phyloP scores from a whole-genome alignment of 2,888 invertebrate genomes.

The Synanthedon formicaeformis region DNA sequence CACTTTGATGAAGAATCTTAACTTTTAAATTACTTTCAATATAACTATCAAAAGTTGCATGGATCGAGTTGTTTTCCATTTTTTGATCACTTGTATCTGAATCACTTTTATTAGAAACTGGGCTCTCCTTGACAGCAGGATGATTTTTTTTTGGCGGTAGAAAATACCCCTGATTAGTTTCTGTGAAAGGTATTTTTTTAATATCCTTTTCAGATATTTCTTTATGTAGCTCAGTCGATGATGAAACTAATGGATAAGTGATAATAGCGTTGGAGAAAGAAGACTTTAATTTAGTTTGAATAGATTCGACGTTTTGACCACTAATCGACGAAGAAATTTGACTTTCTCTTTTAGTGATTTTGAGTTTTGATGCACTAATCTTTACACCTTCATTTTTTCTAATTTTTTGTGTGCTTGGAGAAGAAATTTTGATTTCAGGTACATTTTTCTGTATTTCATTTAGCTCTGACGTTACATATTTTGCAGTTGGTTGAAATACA shows the following conservation, averaged over 20 bases:
- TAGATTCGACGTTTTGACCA: conserved; percentile 13
- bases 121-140: too few relatives aligned
- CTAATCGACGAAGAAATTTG: conserved; percentile 15
- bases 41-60: too few relatives aligned
- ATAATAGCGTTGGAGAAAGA: conserved; percentile 32
- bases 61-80: too few relatives aligned
- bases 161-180: conserved; percentile 19
- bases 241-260: conserved; percentile 33
- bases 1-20: too few relatives aligned
- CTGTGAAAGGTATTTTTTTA: conserved; percentile 8
- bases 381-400: neutral
- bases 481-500: conserved; percentile 23
- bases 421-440: neutral
- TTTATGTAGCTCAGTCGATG: conserved; percentile 15
- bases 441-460: neutral
- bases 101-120: too few relatives aligned
- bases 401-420: neutral
- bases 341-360: conserved; percentile 1
- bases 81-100: too few relatives aligned
- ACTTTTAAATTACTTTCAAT: too few relatives aligned
- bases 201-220: conserved; percentile 9
- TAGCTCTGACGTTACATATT: conserved; percentile 4
- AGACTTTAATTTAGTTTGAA: conserved; percentile 11
- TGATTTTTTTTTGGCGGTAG: conserved; percentile 20
- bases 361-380: conserved; percentile 1